Percentiles rank a stretch among this genome's conserved stretches.
Conservation (phyloP, 2,113 vertebrate species). For the Ameiurus melas region DNA sequence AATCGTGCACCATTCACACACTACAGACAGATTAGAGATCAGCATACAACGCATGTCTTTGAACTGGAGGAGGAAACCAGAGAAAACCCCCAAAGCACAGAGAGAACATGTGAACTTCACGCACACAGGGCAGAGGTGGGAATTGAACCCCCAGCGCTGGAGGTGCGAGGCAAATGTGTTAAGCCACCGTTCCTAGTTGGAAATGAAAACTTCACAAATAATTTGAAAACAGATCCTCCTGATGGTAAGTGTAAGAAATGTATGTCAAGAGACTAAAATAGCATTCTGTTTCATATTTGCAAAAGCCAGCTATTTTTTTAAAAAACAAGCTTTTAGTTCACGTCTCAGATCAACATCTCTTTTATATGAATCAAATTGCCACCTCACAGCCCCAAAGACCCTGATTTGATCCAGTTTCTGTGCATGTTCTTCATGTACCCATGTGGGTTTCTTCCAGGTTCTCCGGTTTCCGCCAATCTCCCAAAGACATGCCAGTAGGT, state of each 20-base stretch:
- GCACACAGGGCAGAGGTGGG: too few species aligned
- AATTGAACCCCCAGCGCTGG: too few species aligned
- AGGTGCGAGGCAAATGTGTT: too few species aligned
- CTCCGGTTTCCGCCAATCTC: not conserved
- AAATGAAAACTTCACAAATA: not conserved
- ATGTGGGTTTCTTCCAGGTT: not conserved
- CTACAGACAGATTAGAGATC: too few species aligned
- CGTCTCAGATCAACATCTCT: not conserved
- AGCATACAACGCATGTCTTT: too few species aligned
- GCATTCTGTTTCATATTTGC: not conserved
- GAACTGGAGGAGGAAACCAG: too few species aligned
- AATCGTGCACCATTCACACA: too few species aligned
- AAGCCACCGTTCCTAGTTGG: too few species aligned
- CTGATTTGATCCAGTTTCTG: not conserved
- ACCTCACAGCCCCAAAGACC: not conserved
- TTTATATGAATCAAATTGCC: not conserved
- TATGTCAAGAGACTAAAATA: not conserved
- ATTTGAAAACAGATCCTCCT: not conserved
- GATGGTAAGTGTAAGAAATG: not conserved
- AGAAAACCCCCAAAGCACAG: too few species aligned
- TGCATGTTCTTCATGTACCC: not conserved
- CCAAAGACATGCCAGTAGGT: not conserved
- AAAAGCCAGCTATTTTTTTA: not conserved
- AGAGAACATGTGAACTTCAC: too few species aligned
- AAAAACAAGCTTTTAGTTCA: not conserved